Conservation (phyloP, 2,888 invertebrate species). For the Heliconius hortense region DNA sequence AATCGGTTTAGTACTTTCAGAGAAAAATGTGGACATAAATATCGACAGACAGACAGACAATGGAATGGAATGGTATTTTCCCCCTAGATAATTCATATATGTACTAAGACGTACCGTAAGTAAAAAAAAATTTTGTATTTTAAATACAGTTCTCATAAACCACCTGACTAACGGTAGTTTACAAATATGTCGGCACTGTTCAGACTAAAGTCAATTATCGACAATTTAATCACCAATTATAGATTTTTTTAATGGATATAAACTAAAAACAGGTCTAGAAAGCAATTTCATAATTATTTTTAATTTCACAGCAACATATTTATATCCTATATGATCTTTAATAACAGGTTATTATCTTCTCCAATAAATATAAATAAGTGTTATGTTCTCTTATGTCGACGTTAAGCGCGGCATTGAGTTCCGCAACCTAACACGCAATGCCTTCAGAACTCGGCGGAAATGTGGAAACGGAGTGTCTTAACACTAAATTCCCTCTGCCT, state of each 20-base stretch:
- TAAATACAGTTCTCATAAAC: slow-evolving; percentile 6
- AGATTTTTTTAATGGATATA: background rate
- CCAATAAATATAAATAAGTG: background rate
- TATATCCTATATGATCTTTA: background rate
- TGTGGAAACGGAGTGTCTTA: too few species aligned
- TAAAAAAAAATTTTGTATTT: background rate
- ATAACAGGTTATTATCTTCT: background rate
- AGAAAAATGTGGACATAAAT: too few species aligned
- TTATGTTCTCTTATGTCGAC: too few species aligned
- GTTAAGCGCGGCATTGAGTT: too few species aligned
- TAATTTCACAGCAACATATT: background rate
- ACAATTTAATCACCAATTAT: slow-evolving; percentile 8
- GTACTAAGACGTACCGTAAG: background rate
- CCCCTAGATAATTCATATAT: background rate
- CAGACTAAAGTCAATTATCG: background rate
- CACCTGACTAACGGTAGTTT: slow-evolving; percentile 1
- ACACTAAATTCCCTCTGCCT: too few species aligned
- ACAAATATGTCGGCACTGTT: background rate
- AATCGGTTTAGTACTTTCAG: too few species aligned
- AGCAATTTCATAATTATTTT: background rate
- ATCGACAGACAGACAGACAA: too few species aligned
- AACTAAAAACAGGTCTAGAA: slow-evolving; percentile 11
- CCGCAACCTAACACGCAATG: too few species aligned
- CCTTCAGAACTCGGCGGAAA: too few species aligned
- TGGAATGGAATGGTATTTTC: background rate